A percentile compares a stretch with the other conserved stretches of the same genome.
Conservation (phyloP, 2,888 invertebrate genomes). For the Eupithecia subumbrata region DNA sequence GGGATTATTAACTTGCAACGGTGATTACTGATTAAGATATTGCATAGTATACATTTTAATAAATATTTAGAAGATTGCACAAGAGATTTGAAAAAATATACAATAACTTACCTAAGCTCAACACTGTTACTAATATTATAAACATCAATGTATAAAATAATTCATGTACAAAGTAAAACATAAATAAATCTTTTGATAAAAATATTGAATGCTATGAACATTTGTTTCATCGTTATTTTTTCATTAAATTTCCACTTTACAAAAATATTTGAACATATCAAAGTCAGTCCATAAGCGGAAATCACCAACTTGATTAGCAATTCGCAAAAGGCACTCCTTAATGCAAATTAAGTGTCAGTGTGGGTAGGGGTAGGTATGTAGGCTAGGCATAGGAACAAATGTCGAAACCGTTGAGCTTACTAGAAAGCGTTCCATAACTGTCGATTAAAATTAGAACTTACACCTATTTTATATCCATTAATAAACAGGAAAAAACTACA, state of each 20-base stretch:
- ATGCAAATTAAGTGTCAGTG: slow-evolving; percentile 47
- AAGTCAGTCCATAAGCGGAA: slow-evolving; percentile 71
- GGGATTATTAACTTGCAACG: slow-evolving; percentile 56
- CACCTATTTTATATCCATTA: slow-evolving; percentile 57
- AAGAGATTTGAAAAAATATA: slow-evolving; percentile 54
- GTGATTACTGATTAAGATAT: slow-evolving; percentile 47
- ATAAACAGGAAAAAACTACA: slow-evolving; percentile 73
- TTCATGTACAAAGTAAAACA: slow-evolving; percentile 48
- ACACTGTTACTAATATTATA: slow-evolving; percentile 47
- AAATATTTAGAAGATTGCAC: slow-evolving; percentile 3
- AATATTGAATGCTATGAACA: slow-evolving; percentile 60
- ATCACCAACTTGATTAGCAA: slow-evolving; percentile 60
- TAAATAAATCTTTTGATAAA: slow-evolving; percentile 51
- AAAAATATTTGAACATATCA: slow-evolving; percentile 72
- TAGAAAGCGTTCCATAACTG: slow-evolving; percentile 49
- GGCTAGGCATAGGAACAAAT: slow-evolving; percentile 45
- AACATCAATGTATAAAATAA: slow-evolving; percentile 40
- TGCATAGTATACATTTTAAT: slow-evolving; percentile 49
- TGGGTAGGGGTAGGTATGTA: slow-evolving; percentile 35
- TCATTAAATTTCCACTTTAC: slow-evolving; percentile 58
- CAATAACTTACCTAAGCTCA: slow-evolving; percentile 71
- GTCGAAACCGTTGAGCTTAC: slow-evolving; percentile 53
- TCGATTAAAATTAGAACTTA: slow-evolving; percentile 57
- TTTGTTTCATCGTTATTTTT: slow-evolving; percentile 46
- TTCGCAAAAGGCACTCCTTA: slow-evolving; percentile 76